A percentile compares a stretch with the other conserved stretches of the same genome.
Conservation (phyloP, 2,113 vertebrate species). For the Dicerorhinus sumatrensis region DNA sequence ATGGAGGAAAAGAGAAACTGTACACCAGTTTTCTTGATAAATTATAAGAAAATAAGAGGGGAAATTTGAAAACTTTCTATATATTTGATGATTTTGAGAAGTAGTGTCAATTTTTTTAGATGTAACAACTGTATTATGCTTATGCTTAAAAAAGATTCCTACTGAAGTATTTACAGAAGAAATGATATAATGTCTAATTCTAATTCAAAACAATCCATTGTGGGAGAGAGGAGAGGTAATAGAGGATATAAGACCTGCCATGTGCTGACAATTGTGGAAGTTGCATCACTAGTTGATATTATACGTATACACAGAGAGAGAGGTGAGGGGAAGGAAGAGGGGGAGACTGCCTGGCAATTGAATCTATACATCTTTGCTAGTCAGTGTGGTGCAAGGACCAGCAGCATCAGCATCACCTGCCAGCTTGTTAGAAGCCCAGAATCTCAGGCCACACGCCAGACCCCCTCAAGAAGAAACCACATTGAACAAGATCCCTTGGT, state of each 20-base stretch:
- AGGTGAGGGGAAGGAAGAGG: accelerated
- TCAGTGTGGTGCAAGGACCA: neutral
- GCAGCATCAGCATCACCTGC: neutral
- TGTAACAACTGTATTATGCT: neutral
- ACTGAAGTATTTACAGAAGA: neutral
- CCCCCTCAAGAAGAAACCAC: neutral
- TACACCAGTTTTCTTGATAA: neutral
- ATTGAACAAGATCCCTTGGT: neutral
- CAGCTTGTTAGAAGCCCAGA: neutral
- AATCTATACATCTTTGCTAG: neutral
- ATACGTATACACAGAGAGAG: neutral
- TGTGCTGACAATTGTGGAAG: neutral
- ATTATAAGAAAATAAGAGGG: neutral
- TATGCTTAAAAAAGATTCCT: neutral
- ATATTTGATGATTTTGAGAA: neutral
- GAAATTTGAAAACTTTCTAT: neutral
- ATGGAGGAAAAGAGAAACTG: neutral
- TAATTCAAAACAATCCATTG: neutral
- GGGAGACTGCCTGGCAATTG: neutral
- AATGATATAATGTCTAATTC: neutral
- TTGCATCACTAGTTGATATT: neutral
- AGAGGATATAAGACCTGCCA: neutral
- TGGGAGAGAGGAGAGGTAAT: neutral
- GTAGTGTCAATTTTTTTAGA: neutral
- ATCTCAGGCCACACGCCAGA: neutral